Evolutionary conservation across 2,888 invertebrate genomes (phyloP).

Genomic region (Leptopilina drosophilae): DNA sequence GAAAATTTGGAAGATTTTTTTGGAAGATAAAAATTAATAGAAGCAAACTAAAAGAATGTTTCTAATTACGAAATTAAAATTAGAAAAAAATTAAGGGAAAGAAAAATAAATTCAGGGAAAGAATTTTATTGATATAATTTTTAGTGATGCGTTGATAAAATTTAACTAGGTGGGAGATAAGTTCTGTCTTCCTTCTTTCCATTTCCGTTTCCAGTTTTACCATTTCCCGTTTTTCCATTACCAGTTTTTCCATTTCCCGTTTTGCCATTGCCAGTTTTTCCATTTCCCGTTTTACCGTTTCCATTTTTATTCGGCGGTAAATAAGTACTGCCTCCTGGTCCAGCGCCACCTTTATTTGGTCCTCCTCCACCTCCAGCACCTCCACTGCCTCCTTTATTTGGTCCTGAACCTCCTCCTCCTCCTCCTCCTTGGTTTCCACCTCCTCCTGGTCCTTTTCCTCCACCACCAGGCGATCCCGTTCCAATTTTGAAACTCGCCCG

Average conservation of each 20-base stretch:
- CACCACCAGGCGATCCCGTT: constrained; percentile 51
- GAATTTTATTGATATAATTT: not conserved
- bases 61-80: too few species aligned
- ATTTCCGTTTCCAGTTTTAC: not conserved
- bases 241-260: too few species aligned
- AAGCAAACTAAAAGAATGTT: too few species aligned
- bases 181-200: constrained; percentile 61
- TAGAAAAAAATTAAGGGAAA: not conserved
- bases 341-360: constrained; percentile 6
- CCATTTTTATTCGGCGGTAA: constrained; percentile 60
- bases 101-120: not conserved
- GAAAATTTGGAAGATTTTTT: too few species aligned
- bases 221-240: too few species aligned
- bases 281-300: too few species aligned
- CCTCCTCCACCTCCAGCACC: constrained; percentile 23
- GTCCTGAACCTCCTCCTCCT: constrained; percentile 42
- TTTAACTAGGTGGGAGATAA: constrained; percentile 68
- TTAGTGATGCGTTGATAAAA: constrained; percentile 3
- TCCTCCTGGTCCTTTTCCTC: constrained; percentile 33
- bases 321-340: constrained; percentile 50
- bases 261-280: too few species aligned
- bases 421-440: constrained; percentile 50
- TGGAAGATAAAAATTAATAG: too few species aligned
- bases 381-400: constrained; percentile 44
- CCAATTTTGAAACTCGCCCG: constrained; percentile 73